Evolutionary conservation across 2,888 invertebrate genomes (phyloP), one percentile per base, ranked within the genome.

Genomic region (Tinea semifulvella): DNA sequence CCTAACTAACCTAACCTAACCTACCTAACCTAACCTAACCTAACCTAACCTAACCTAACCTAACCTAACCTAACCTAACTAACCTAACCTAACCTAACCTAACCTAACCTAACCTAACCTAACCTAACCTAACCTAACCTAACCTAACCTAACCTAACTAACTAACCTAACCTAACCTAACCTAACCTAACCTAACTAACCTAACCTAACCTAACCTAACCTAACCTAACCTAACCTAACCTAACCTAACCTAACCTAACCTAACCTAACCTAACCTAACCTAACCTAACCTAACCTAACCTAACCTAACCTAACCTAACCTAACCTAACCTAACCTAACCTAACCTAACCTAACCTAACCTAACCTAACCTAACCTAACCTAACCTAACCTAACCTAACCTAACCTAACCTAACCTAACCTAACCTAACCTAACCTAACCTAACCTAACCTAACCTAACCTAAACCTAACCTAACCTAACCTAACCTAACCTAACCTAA

Each of bases 361-460:
- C 44, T 44, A 46, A 45, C 46, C 45, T 47, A 47, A 47, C 49
- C 47, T 45, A 49, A 49, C 47, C 46, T 46, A 46, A 48, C 46
- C 47, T 42, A 40, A 46, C 46, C 46, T 42, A 42, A 13, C 42
- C 18, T 16, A 42, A 17, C 17, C 20, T 22, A 22, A 22, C 13
- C 25, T n/a, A 17, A 20, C 20, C 3, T 22, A n/a, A 22, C 25
- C 25, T 22, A 22, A 22, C 25, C 25, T 22, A 22, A 22, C 25
- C 25, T 22, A 22, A 22, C 25, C 25, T 22, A 22, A 22, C 25
- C 25, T 22, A 22, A 22, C 25, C 25, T 22, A 25, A 42, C 42
- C 42, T 42, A 42, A 42, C 42, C 42, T 42, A 42, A 42, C 42
- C 42, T 42, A 42, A 42, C 42, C 42, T 36, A 26, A 42, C 25